Percentiles rank a stretch among this genome's conserved stretches.
These are phyloP conservation scores for Melipona bicolor DNA, from an alignment of 2,888 invertebrate species.

Conservation along the genomic window DNA sequence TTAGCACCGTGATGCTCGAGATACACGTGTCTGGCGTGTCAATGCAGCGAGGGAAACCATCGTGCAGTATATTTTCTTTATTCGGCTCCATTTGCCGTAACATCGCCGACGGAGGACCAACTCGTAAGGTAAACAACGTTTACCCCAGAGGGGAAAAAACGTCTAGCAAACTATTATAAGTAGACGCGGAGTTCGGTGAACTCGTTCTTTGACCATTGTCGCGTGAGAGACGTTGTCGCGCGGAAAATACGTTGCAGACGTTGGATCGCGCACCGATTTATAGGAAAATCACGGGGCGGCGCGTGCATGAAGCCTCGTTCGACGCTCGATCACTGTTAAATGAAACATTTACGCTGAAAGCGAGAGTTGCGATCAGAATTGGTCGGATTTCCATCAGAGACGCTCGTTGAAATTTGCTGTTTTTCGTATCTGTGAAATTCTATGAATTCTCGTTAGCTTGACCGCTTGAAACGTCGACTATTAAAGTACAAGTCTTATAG, in stretches of 20 bases:
- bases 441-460: no score
- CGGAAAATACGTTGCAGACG: slow-evolving; percentile 1
- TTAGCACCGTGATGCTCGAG: slow-evolving; percentile 27
- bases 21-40: not conserved
- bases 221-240: not conserved
- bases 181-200: slow-evolving; percentile 18
- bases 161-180: slow-evolving; percentile 1
- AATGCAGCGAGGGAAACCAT: not conserved
- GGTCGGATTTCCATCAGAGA: not conserved
- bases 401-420: no score
- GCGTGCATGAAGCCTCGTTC: not conserved
- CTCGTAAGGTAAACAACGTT: slow-evolving; percentile 14
- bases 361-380: not conserved
- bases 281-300: not conserved
- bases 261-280: slow-evolving; percentile 4
- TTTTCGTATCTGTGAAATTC: no score
- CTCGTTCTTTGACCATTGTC: slow-evolving; percentile 37
- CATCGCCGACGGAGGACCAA: not conserved
- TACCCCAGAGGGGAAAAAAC: not conserved
- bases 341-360: not conserved
- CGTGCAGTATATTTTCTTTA: not conserved
- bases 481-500: no score
- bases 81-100: not conserved
- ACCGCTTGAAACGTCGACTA: no score
- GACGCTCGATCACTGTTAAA: not conserved